Base-by-base conservation (phyloP, 2,797 vertebrate genomes). In the Bufotes viridis region DNA sequence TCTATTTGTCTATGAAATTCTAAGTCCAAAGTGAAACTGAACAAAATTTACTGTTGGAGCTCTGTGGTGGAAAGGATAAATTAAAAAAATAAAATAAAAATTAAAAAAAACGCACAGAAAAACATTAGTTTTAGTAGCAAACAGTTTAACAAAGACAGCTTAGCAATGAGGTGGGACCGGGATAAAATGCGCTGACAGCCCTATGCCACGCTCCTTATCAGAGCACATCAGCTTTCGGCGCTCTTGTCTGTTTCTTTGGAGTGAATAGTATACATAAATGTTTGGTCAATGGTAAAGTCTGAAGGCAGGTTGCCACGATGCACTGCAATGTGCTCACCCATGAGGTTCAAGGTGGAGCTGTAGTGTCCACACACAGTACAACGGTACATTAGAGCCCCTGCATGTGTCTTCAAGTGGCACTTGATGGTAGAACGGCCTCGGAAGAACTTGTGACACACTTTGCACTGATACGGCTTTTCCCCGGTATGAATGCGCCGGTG, bases 261-360 rank as follows among this genome's bases (percentile, higher is more conserved):
- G 93, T 98, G 98, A 90, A 99, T 98, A 55, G 98, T 98, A 94
- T 99, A 99, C 98, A 99, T 99, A 93, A 99, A 99, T 87, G 98
- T 99, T 94, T 99, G 97, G 87, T 99, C 98, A 13, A 99, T 98
- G 95, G 97, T 98, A 92, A 99, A 99, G 93, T 98, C 97, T 0
- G 97, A 95, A 0, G 98, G 97, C 26, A 99, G 96, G 91, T 97
- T 97, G 93, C 97, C 98, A 82, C 97, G 97, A 93, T 99, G 98
- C 70, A 97, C 95, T 49, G 97, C 97, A 89, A 99, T 97, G 83
- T 99, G 98, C 1, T 98, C 97, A 81, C 98, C 98, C 95, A 99
- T 98, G 87, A 98, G 96, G 95, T 99, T 99, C 81, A 99, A 96
- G 0, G 98, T 99, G 90, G 98, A 99, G 94, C 98, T 99, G 94